Conservation (phyloP, 2,113 vertebrate genomes). For the Cyphomyrus plagiostoma region DNA sequence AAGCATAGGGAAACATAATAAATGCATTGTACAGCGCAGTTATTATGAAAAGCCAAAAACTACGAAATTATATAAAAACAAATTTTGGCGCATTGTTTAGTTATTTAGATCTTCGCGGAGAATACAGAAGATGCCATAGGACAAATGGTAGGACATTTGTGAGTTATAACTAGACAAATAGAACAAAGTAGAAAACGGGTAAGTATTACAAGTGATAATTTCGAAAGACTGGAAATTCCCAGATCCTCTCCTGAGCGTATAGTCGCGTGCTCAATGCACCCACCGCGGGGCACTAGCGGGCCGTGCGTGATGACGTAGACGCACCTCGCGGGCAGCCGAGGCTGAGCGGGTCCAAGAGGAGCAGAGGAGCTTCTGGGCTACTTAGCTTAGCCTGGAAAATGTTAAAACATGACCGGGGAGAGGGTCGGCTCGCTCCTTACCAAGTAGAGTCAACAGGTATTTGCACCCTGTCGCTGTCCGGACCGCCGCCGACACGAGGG, state of each 20-base stretch:
- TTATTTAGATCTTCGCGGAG: neutral
- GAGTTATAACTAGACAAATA: neutral
- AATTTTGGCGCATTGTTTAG: neutral
- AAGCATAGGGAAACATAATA: neutral
- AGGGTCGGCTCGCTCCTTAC: neutral
- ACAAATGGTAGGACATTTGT: neutral
- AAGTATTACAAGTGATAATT: neutral
- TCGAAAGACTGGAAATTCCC: neutral
- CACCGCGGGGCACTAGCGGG: neutral
- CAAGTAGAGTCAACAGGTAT: conserved; percentile 22
- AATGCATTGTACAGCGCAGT: neutral
- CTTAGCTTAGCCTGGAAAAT: neutral
- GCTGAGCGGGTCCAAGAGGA: neutral
- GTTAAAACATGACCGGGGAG: neutral
- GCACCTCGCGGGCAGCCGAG: neutral
- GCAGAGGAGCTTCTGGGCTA: neutral
- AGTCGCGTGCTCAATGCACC: neutral
- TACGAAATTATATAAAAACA: neutral
- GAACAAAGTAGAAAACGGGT: neutral
- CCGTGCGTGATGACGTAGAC: neutral
- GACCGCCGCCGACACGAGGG: neutral
- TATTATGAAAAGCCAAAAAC: neutral
- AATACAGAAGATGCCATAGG: neutral
- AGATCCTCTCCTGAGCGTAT: neutral
- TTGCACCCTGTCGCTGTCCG: neutral